These are phyloP conservation scores for Motacilla alba DNA, from an alignment of 2,113 vertebrate species.

Conservation along the genomic window DNA sequence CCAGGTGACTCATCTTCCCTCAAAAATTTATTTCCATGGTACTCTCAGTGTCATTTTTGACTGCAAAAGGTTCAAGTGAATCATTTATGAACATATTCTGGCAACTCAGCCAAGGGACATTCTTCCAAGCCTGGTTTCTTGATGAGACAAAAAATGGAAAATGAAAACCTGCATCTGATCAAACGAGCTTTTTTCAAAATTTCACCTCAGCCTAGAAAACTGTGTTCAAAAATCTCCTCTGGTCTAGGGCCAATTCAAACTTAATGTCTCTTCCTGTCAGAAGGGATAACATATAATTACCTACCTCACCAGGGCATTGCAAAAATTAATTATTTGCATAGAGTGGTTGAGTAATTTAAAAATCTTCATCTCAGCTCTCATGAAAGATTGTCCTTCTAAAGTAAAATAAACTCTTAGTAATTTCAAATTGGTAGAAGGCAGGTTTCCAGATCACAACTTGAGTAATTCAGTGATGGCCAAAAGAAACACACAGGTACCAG, in stretches of 20 bases:
- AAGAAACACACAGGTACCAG: not conserved
- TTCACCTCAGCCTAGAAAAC: not conserved
- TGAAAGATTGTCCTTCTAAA: not conserved
- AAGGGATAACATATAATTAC: constrained; percentile 1
- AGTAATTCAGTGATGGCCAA: not conserved
- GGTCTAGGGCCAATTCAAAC: not conserved
- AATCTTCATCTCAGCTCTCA: not conserved
- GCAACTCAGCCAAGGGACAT: not conserved
- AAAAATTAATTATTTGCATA: constrained; percentile 40
- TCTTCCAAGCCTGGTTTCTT: not conserved
- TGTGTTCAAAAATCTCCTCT: not conserved
- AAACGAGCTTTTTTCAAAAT: not conserved
- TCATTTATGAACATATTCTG: constrained; percentile 21
- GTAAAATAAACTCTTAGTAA: not conserved
- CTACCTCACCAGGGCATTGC: not conserved
- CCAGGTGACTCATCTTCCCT: constrained; percentile 45
- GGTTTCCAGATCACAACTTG: not conserved
- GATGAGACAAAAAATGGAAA: not conserved
- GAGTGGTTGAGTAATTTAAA: constrained; percentile 10
- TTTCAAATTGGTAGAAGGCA: not conserved
- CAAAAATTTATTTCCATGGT: constrained; percentile 41
- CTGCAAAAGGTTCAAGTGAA: constrained; percentile 43
- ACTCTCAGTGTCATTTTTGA: constrained; percentile 27
- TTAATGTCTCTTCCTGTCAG: not conserved
- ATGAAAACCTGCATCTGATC: not conserved